A percentile compares a stretch with the other conserved stretches of the same genome.
These are phyloP conservation scores for Callimorpha dominula DNA, from an alignment of 2,888 invertebrate species.

Conservation along the genomic window DNA sequence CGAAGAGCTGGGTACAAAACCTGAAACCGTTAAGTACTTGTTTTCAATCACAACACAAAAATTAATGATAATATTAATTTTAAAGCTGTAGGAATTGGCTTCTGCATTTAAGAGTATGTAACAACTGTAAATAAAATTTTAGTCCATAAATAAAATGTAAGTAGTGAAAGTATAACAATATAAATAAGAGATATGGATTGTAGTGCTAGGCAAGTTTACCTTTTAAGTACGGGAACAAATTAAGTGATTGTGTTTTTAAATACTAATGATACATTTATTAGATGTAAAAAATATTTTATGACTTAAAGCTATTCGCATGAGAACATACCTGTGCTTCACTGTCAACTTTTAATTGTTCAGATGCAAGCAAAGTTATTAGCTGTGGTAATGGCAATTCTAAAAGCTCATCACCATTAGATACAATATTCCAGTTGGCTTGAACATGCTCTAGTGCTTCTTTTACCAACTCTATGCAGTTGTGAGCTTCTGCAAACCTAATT, in stretches of 20 bases:
- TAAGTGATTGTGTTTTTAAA: background rate
- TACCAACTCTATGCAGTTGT: constrained; percentile 92
- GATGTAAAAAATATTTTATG: background rate
- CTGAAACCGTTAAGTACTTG: constrained; percentile 66
- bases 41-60: background rate
- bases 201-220: background rate
- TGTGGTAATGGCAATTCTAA: constrained; percentile 93
- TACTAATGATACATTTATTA: background rate
- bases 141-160: background rate
- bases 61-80: background rate
- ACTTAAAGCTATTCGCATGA: constrained; percentile 22
- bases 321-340: constrained; percentile 93
- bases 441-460: constrained; percentile 93
- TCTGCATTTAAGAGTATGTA: too few species aligned
- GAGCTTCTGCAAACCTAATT: constrained; percentile 94
- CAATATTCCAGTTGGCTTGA: constrained; percentile 94
- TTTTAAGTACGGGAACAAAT: background rate
- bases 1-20: constrained; percentile 94
- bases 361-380: constrained; percentile 92
- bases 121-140: too few species aligned
- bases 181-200: background rate
- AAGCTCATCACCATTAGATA: constrained; percentile 93
- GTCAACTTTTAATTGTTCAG: constrained; percentile 95
- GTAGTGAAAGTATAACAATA: background rate
- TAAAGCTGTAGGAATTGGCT: background rate